A percentile compares a stretch with the other conserved stretches of the same genome.
phyloP scores from a whole-genome alignment of 2,888 invertebrate genomes.

The Cheilosia pagana region DNA sequence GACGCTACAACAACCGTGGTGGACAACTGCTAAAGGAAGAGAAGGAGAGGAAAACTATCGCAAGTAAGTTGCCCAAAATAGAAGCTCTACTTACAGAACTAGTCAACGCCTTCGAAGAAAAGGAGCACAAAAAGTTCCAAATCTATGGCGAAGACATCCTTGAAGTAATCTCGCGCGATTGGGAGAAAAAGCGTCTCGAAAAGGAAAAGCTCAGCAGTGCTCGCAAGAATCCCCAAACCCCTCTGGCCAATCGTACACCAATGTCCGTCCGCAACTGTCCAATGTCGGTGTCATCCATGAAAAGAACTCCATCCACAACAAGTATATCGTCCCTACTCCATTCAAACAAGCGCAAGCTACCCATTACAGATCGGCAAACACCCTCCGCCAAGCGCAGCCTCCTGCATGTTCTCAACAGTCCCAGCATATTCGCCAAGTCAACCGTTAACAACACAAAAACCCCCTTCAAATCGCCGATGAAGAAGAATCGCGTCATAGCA shows the following conservation, averaged over 20 bases:
- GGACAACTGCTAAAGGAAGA: conserved; percentile 94
- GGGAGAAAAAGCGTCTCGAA: conserved; percentile 84
- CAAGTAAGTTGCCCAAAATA: conserved; percentile 89
- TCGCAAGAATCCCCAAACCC: conserved; percentile 78
- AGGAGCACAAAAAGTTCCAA: conserved; percentile 85
- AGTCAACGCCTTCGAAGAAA: conserved; percentile 84
- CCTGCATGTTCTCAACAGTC: conserved; percentile 77
- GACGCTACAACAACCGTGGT: conserved; percentile 93
- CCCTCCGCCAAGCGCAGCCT: conserved; percentile 81
- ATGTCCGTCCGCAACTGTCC: conserved; percentile 77
- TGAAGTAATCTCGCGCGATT: conserved; percentile 86
- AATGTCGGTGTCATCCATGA: conserved; percentile 76
- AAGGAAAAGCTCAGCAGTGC: conserved; percentile 84
- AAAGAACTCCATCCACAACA: conserved; percentile 78
- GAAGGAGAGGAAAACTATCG: conserved; percentile 91
- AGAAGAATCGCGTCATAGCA: conserved; percentile 78
- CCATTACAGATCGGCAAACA: conserved; percentile 52
- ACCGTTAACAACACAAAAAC: conserved; percentile 58
- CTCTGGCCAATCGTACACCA: conserved; percentile 77
- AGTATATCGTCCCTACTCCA: conserved; percentile 62
- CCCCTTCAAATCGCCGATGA: conserved; percentile 77
- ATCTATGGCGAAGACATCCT: conserved; percentile 87
- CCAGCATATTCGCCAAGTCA: conserved; percentile 68
- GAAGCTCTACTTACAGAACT: conserved; percentile 87
- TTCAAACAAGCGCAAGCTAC: conserved; percentile 78